Evolutionary conservation across 2,113 vertebrate species (phyloP).

Genomic region (Oceanodroma tethys): DNA sequence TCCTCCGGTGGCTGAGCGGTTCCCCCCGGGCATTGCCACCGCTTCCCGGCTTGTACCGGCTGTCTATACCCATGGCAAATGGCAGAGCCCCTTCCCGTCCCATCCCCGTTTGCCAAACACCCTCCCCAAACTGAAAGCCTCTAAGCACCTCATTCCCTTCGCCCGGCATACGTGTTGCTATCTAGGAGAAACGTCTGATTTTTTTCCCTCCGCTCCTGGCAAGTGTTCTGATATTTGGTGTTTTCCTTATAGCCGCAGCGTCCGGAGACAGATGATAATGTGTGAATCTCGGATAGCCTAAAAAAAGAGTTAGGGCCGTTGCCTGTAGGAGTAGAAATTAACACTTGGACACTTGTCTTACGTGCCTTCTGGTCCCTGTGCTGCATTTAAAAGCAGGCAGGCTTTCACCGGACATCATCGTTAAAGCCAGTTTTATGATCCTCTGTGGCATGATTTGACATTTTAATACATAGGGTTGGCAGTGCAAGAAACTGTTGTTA

Average conservation of each 20-base stretch:
- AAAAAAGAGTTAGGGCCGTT: background rate
- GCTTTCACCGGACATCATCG: background rate
- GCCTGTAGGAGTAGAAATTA: background rate
- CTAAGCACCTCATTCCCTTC: background rate
- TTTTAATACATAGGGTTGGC: background rate
- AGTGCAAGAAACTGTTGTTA: background rate
- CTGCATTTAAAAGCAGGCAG: background rate
- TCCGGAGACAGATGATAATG: background rate
- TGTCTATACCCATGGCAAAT: background rate
- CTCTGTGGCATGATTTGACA: background rate
- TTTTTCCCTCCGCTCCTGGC: background rate
- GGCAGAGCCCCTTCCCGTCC: background rate
- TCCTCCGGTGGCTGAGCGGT: background rate
- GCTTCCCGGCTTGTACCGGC: background rate
- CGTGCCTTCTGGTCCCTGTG: background rate
- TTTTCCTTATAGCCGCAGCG: background rate
- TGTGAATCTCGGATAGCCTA: background rate
- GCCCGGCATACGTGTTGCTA: background rate
- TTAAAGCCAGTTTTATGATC: background rate
- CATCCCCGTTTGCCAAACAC: background rate
- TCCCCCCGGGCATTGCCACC: background rate
- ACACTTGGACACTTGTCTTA: background rate
- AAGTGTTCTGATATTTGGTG: background rate
- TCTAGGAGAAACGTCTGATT: background rate
- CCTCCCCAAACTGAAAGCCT: background rate